These are phyloP conservation scores for Mesochorus sp. DNA, from an alignment of 2,888 invertebrate species.

Conservation along the genomic window DNA sequence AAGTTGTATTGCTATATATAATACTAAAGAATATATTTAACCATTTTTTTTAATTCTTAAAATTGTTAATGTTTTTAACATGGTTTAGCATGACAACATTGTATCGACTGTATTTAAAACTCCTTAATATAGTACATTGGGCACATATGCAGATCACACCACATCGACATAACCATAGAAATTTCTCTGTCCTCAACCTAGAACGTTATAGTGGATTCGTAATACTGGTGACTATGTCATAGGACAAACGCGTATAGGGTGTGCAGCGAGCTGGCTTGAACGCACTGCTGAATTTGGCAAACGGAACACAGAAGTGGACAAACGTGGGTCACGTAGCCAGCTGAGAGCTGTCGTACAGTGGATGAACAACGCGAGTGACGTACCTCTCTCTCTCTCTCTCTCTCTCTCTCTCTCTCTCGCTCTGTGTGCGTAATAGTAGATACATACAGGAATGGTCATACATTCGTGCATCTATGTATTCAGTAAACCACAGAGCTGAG, in stretches of 20 bases:
- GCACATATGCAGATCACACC: too few relatives aligned
- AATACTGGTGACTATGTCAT: slow-evolving; percentile 37
- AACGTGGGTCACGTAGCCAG: slow-evolving; percentile 54
- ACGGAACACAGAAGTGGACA: slow-evolving; percentile 28
- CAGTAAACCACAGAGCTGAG: slow-evolving; percentile 40
- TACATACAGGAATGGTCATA: slow-evolving; percentile 19
- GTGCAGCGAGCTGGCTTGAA: slow-evolving; percentile 28
- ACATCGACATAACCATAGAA: too few relatives aligned
- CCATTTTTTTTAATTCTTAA: too few relatives aligned
- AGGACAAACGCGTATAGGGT: slow-evolving; percentile 31
- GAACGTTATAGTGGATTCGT: background rate
- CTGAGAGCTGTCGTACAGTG: slow-evolving; percentile 57
- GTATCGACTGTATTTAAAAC: too few relatives aligned
- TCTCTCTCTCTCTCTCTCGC: background rate
- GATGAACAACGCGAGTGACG: slow-evolving; percentile 46
- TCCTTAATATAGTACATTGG: too few relatives aligned
- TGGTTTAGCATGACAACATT: too few relatives aligned
- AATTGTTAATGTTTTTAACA: too few relatives aligned
- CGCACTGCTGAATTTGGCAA: slow-evolving; percentile 60
- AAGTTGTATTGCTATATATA: too few relatives aligned
- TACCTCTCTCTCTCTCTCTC: slow-evolving; percentile 33
- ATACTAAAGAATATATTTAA: too few relatives aligned
- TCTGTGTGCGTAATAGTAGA: background rate
- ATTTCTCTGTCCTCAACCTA: background rate
- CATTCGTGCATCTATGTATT: slow-evolving; percentile 1